A percentile compares a stretch with the other conserved stretches of the same genome.
phyloP scores from a whole-genome alignment of 2,797 vertebrate genomes.

The Melanogrammus aeglefinus region DNA sequence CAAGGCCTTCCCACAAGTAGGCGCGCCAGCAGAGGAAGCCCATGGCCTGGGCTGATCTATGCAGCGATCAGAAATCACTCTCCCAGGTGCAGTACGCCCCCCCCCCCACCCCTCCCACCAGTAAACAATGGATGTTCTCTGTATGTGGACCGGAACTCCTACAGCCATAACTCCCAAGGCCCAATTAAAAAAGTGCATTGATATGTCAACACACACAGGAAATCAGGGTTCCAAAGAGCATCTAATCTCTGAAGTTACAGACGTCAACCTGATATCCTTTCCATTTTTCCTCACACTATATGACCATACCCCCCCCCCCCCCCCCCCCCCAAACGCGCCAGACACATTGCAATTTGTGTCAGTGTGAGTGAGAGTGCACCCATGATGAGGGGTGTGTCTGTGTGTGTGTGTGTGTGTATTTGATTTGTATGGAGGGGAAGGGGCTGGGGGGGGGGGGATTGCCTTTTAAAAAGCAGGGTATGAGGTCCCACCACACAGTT shows the following conservation, averaged over 20 bases:
- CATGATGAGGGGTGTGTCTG: not conserved
- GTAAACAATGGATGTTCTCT: conserved; percentile 58
- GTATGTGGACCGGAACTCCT: conserved; percentile 35
- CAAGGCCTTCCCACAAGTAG: not conserved
- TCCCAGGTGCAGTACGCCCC: conserved; percentile 32
- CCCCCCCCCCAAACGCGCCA: no score
- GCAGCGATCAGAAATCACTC: conserved; percentile 47
- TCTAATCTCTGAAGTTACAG: conserved; percentile 62
- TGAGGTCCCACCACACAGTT: not conserved
- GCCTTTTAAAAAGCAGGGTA: not conserved
- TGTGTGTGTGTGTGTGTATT: not conserved
- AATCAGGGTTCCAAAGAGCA: conserved; percentile 37
- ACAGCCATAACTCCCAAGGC: conserved; percentile 21
- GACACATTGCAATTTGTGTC: not conserved
- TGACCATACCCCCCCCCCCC: no score
- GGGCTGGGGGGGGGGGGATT: not conserved
- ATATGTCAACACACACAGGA: conserved; percentile 51
- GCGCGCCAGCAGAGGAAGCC: conserved; percentile 39
- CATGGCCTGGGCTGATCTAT: conserved; percentile 43
- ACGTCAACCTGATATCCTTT: conserved; percentile 20
- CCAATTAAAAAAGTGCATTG: conserved; percentile 30
- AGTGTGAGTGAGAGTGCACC: not conserved
- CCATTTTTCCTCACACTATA: not conserved
- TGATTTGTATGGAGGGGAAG: not conserved
- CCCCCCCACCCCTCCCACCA: not conserved